Percentiles rank a stretch among this genome's conserved stretches.
These are phyloP conservation scores for Rhea pennata DNA, from an alignment of 2,113 vertebrate genomes.

Conservation along the genomic window DNA sequence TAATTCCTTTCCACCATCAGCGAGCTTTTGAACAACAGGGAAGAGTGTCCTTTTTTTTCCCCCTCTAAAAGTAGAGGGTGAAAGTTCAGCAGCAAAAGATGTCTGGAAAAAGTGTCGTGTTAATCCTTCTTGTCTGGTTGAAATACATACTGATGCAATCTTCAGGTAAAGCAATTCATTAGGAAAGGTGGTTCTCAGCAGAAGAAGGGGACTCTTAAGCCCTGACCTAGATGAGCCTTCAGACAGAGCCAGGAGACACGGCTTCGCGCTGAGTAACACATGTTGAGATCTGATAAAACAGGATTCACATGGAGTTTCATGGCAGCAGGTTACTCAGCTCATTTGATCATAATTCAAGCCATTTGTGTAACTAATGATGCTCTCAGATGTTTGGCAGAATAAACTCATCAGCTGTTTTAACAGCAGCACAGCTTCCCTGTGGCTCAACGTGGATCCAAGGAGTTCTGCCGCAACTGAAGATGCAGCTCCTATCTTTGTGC, in stretches of 20 bases:
- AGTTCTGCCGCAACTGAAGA: background rate
- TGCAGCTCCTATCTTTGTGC: background rate
- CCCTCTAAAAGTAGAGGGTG: background rate
- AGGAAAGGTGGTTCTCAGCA: background rate
- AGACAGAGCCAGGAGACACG: background rate
- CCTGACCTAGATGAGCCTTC: background rate
- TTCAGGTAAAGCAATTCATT: background rate
- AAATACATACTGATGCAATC: background rate
- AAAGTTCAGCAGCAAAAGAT: background rate
- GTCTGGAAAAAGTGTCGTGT: background rate
- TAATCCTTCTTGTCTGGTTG: background rate
- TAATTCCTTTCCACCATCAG: background rate
- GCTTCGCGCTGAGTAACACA: slow-evolving; percentile 5
- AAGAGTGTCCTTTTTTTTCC: background rate
- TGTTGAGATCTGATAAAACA: slow-evolving; percentile 58
- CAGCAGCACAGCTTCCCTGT: slow-evolving; percentile 40
- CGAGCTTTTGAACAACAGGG: background rate
- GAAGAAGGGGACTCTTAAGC: background rate
- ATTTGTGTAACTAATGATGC: slow-evolving; percentile 73
- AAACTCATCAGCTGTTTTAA: slow-evolving; percentile 68
- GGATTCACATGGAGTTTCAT: slow-evolving; percentile 16
- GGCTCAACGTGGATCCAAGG: background rate
- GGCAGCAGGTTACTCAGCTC: slow-evolving; percentile 61
- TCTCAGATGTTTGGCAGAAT: slow-evolving; percentile 71
- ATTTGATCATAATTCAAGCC: slow-evolving; percentile 64